Percentiles rank a stretch among this genome's conserved stretches.
Evolutionary conservation across 2,888 invertebrate genomes (phyloP).

Genomic region (Gisinianus flammeolus): DNA sequence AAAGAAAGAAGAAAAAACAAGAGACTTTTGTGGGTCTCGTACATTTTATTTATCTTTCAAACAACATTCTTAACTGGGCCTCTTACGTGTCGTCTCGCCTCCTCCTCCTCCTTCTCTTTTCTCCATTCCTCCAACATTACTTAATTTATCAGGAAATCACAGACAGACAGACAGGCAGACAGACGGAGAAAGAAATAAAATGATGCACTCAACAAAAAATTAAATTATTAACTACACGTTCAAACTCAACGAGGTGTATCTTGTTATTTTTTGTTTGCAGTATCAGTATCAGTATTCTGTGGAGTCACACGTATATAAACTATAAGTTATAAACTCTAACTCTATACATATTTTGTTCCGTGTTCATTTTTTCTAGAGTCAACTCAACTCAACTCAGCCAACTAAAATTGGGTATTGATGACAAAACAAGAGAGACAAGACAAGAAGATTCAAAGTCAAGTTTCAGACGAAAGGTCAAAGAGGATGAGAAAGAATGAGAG

Average conservation of each 20-base stretch:
- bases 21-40: not conserved
- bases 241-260: too few species aligned
- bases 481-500: not conserved
- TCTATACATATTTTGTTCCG: too few species aligned
- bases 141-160: not conserved
- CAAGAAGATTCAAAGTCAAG: not conserved
- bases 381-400: too few species aligned
- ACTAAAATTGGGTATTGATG: too few species aligned
- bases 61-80: constrained; percentile 2
- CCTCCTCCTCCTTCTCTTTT: not conserved
- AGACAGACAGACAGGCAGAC: not conserved
- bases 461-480: not conserved
- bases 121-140: not conserved
- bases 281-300: too few species aligned
- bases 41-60: not conserved
- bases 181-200: too few species aligned
- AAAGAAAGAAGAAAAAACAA: not conserved
- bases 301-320: too few species aligned
- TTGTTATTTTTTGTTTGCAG: too few species aligned
- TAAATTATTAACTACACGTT: too few species aligned
- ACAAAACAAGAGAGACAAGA: not conserved
- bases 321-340: too few species aligned
- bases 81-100: constrained; percentile 15
- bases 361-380: too few species aligned
- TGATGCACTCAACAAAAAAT: too few species aligned